phyloP scores from a whole-genome alignment of 2,113 vertebrate species.

The Atherinomorus stipes region DNA sequence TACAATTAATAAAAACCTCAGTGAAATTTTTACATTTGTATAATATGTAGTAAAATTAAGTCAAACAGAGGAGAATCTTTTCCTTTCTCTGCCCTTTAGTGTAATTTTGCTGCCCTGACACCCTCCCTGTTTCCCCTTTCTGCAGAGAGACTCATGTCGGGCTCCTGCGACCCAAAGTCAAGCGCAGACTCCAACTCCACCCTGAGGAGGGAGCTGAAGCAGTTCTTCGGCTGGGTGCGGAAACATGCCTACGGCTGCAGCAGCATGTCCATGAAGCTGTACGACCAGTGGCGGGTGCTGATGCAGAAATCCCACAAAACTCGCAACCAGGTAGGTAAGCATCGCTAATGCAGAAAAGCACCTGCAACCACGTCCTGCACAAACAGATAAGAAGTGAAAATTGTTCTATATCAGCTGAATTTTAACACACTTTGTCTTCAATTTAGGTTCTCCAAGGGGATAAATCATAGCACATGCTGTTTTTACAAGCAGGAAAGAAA shows the following conservation, averaged over 20 bases:
- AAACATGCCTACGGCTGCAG: constrained; percentile 96
- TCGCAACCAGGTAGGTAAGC: constrained; percentile 98
- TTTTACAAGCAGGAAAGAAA: constrained; percentile 47
- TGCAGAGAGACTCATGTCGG: constrained; percentile 84
- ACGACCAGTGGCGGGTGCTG: constrained; percentile 98
- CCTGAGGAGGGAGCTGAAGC: constrained; percentile 94
- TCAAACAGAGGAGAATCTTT: neutral
- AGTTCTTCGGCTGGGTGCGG: constrained; percentile 97
- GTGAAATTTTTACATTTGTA: neutral
- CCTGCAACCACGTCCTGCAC: constrained; percentile 4
- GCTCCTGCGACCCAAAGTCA: constrained; percentile 93
- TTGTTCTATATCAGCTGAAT: constrained; percentile 9
- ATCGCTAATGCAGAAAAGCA: constrained; percentile 60
- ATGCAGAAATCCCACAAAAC: constrained; percentile 98
- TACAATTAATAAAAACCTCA: too few species aligned
- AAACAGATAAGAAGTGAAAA: constrained; percentile 1
- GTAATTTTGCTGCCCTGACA: neutral
- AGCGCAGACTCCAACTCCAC: constrained; percentile 93
- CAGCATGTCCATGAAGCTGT: constrained; percentile 97
- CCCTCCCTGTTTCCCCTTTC: too few species aligned
- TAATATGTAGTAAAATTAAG: too few species aligned
- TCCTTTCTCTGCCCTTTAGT: neutral
- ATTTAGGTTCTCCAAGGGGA: constrained; percentile 94
- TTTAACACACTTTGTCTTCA: constrained; percentile 64
- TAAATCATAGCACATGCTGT: constrained; percentile 88